Base-by-base conservation (phyloP, 2,888 invertebrate genomes). In the Ganaspis brasiliensis region DNA sequence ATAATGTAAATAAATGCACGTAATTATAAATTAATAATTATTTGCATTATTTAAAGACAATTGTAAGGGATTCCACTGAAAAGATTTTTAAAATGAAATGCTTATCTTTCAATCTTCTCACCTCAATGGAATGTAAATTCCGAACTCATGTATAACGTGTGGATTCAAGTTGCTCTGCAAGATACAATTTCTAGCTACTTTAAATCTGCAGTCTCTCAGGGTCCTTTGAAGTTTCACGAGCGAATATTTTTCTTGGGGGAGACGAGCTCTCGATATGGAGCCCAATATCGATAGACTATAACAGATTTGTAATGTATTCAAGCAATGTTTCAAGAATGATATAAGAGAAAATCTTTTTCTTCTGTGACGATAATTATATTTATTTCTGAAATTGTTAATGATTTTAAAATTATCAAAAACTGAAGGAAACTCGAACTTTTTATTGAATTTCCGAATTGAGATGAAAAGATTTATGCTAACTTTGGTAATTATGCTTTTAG, bases 301-400 rank as follows among this genome's bases (percentile, higher is more conserved):
- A 1, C 67, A 67, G 67, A 67, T 67, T 67, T 67, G 26, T 67
- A 67, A 67, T 24, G 21, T 67, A 67, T 45, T 45, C 45, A 40
- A 67, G 9, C 24, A 67, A 26, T 45, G 40, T 67, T 10, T 67
- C n/a, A 45, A 40, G 40, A 24, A n/a, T 37, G 24, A 24, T 21
- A 40, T 21, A 24, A 24, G n/a, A 4, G 14, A n/a, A 12, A 40
- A 2, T 40, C 8, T 40, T 40, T 40, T 12, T 40, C 12, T 31
- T 31, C n/a, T 14, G 1, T 10, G 26, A 31, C 26, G n/a, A n/a
- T n/a, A n/a, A n/a, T n/a, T n/a, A n/a, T n/a, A n/a, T n/a, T n/a
- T n/a, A n/a, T n/a, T n/a, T n/a, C n/a, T n/a, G n/a, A n/a, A n/a
- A n/a, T n/a, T n/a, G n/a, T n/a, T n/a, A n/a, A n/a, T n/a, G n/a